These are phyloP conservation scores for Ectemnius lituratus DNA, from an alignment of 2,888 invertebrate species.

Conservation along the genomic window DNA sequence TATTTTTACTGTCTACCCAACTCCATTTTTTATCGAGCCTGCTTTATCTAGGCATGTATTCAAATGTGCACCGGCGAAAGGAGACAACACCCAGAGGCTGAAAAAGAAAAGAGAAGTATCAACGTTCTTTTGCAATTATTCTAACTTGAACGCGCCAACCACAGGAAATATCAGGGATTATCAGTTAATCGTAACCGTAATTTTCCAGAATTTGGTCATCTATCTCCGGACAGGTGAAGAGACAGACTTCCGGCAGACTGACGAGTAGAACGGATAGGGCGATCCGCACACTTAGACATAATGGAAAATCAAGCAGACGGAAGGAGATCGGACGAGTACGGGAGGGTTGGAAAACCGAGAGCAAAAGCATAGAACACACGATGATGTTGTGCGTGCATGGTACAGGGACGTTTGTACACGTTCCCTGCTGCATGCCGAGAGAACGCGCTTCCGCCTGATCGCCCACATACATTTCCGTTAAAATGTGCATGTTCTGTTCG, in stretches of 20 bases:
- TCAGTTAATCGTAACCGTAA: no score
- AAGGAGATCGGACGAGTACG: background rate
- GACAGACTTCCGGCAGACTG: background rate
- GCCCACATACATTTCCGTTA: conserved; percentile 74
- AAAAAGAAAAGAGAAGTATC: no score
- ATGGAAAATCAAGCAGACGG: conserved; percentile 1
- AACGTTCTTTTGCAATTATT: no score
- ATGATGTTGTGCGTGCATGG: conserved; percentile 36
- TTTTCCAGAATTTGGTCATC: no score
- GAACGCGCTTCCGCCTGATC: conserved; percentile 71
- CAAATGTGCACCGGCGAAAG: background rate
- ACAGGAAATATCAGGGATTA: no score
- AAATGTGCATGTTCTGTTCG: conserved; percentile 73
- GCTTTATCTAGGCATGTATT: background rate
- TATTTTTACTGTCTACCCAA: background rate
- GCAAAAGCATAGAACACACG: conserved; percentile 36
- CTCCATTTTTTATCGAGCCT: background rate
- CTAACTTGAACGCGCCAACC: no score
- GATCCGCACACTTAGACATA: background rate
- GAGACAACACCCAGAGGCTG: no score
- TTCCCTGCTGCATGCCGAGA: conserved; percentile 48
- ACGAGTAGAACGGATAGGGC: background rate
- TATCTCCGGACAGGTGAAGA: background rate
- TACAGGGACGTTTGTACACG: conserved; percentile 45
- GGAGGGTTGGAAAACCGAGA: conserved; percentile 23